Base-by-base conservation (phyloP, 1,140 invertebrate species). In the Pachyrhynchus sulphureomaculatus region DNA sequence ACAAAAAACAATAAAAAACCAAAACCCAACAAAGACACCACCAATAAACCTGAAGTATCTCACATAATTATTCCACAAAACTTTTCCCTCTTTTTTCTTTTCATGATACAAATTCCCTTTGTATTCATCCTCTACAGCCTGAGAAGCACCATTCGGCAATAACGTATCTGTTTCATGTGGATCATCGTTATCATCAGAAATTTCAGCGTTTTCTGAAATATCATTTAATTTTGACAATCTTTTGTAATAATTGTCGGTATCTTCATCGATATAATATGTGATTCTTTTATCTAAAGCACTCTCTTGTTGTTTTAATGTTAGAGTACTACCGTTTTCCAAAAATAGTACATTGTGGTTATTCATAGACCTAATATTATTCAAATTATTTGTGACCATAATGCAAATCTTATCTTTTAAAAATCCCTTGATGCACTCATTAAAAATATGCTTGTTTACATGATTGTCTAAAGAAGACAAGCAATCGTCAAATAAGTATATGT, bases 361-460 rank as follows among this genome's bases (percentile, higher is more conserved):
- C 13, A 26, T 47, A 15, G 37, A 82, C 83, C 73, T 83, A 63
- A 71, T 93, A 70, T 90, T 92, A 72, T 93, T 91, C 48, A 94
- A 73, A 72, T 95, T 93, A 77, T 96, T 92, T 0, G 92, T 95
- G 2, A 93, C 90, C 13, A 94, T 78, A 69, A 96, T 83, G 0
- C 87, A 78, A 5, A 88, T 87, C 68, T 92, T 88, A 18, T 83
- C 76, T 21, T 83, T 80, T 59, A 95, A 74, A 69, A 86, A 88
- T 5, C 83, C 83, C 5, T 79, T 78, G 44, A 90, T 82, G 65
- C 87, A 89, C n/a, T 86, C 80, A 66, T 89, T 82, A 67, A 89
- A 88, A 13, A 90, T 78, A 64, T 86, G 82, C 0, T 84, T 81
- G 12, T 85, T 85, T 0, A 90, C 88, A 68, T 88, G 83, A 0